These are phyloP conservation scores for Ichneumoninae sp. DNA, from an alignment of 2,888 invertebrate species.

Conservation along the genomic window DNA sequence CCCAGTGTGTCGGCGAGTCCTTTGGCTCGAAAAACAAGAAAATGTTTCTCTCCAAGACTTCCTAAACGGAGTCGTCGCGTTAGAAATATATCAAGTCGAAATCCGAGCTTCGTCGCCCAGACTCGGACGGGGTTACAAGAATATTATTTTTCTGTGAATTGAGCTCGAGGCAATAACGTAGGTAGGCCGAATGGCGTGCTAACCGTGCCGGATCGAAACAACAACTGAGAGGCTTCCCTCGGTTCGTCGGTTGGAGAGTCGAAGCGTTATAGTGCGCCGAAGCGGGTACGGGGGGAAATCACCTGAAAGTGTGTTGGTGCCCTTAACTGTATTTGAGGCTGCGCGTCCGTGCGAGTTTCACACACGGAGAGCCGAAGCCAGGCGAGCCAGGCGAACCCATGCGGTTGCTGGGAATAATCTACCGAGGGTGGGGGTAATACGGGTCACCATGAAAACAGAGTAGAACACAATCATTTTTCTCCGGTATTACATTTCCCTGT, in stretches of 20 bases:
- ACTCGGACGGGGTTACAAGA: neutral
- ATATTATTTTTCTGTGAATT: slow-evolving; percentile 7
- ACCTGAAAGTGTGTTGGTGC: slow-evolving; percentile 12
- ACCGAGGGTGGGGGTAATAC: slow-evolving; percentile 25
- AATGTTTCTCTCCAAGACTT: neutral
- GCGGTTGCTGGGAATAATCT: neutral
- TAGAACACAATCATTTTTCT: neutral
- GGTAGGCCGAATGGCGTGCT: slow-evolving; percentile 11
- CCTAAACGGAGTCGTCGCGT: neutral
- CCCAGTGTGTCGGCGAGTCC: slow-evolving; percentile 56
- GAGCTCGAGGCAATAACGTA: neutral
- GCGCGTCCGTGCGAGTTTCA: neutral
- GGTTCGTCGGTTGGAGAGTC: slow-evolving; percentile 16
- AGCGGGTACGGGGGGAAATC: slow-evolving; percentile 34
- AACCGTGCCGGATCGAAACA: slow-evolving; percentile 55
- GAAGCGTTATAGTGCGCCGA: slow-evolving; percentile 47
- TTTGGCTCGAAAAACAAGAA: neutral
- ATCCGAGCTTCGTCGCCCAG: neutral
- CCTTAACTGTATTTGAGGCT: neutral
- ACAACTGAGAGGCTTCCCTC: slow-evolving; percentile 63
- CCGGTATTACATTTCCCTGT: neutral
- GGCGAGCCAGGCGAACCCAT: slow-evolving; percentile 28
- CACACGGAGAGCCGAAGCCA: slow-evolving; percentile 26
- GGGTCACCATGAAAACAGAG: slow-evolving; percentile 11
- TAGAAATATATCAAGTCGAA: neutral